Evolutionary conservation across 2,113 vertebrate species (phyloP).

Genomic region (Nyctibius bracteatus): DNA sequence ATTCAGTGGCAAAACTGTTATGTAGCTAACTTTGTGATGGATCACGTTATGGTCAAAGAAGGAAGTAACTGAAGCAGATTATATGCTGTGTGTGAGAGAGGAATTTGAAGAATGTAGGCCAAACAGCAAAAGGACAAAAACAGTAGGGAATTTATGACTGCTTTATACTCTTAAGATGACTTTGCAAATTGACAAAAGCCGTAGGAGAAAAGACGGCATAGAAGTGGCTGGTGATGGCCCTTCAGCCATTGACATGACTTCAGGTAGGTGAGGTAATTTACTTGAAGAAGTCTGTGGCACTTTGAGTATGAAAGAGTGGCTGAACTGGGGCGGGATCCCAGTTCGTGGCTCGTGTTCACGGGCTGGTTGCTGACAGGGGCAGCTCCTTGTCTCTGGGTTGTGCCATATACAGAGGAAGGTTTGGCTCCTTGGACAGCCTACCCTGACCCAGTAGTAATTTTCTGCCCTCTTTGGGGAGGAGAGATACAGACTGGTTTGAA

Average conservation of each 20-base stretch:
- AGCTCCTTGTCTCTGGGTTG: not conserved
- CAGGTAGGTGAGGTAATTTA: not conserved
- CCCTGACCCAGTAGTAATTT: not conserved
- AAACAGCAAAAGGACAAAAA: not conserved
- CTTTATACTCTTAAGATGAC: not conserved
- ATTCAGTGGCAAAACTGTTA: not conserved
- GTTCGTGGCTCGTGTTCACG: fast-evolving
- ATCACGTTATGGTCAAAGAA: not conserved
- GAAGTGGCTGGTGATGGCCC: not conserved
- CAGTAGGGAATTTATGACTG: not conserved
- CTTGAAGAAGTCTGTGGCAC: not conserved
- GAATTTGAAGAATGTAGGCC: not conserved
- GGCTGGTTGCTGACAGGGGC: not conserved
- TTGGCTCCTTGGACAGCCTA: not conserved
- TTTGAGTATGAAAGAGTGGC: not conserved
- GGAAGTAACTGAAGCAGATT: not conserved
- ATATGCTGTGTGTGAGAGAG: not conserved
- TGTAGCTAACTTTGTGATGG: not conserved
- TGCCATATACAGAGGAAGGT: not conserved
- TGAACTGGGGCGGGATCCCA: not conserved
- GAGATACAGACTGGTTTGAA: not conserved
- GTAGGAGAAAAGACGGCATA: not conserved
- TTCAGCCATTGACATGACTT: not conserved
- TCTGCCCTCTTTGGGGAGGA: not conserved
- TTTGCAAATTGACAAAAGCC: not conserved